A percentile compares a stretch with the other conserved stretches of the same genome.
Conservation (phyloP, 2,797 vertebrate species). For the Thunnus albacares region DNA sequence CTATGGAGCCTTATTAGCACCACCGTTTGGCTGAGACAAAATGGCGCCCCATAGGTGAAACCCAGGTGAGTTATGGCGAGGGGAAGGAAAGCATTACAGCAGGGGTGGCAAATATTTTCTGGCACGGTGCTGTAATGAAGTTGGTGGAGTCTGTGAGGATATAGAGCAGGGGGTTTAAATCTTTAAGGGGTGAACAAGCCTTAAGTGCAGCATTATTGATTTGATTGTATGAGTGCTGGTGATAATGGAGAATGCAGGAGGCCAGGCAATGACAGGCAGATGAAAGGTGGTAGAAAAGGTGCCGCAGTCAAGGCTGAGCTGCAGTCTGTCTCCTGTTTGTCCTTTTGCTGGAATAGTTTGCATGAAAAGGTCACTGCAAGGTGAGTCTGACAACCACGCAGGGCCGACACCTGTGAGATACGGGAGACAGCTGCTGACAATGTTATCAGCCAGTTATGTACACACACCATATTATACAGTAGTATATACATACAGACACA, state of each 20-base stretch:
- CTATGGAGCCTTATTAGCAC: constrained; percentile 83
- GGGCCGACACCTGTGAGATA: constrained; percentile 49
- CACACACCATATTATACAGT: too few species aligned
- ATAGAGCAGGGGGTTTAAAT: constrained; percentile 71
- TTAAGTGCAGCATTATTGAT: constrained; percentile 80
- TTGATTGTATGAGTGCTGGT: constrained; percentile 69
- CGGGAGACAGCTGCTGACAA: constrained; percentile 43
- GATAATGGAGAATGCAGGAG: constrained; percentile 69
- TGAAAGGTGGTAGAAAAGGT: constrained; percentile 44
- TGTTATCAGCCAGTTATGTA: constrained; percentile 27
- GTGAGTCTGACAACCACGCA: constrained; percentile 57
- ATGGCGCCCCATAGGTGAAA: constrained; percentile 75
- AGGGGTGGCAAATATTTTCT: constrained; percentile 60
- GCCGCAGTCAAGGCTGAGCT: constrained; percentile 49
- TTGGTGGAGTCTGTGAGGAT: constrained; percentile 55
- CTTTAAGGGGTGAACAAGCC: constrained; percentile 64
- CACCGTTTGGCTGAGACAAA: constrained; percentile 75
- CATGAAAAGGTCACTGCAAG: constrained; percentile 62
- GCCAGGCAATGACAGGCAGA: constrained; percentile 43
- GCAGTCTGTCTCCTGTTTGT: constrained; percentile 56
- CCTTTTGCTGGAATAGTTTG: constrained; percentile 62
- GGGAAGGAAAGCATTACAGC: constrained; percentile 56
- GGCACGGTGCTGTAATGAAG: constrained; percentile 66
- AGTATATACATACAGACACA: not conserved
- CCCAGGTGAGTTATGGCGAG: constrained; percentile 74